These are phyloP conservation scores for Ptilodon capucinus DNA, from an alignment of 2,888 invertebrate genomes.

Conservation along the genomic window DNA sequence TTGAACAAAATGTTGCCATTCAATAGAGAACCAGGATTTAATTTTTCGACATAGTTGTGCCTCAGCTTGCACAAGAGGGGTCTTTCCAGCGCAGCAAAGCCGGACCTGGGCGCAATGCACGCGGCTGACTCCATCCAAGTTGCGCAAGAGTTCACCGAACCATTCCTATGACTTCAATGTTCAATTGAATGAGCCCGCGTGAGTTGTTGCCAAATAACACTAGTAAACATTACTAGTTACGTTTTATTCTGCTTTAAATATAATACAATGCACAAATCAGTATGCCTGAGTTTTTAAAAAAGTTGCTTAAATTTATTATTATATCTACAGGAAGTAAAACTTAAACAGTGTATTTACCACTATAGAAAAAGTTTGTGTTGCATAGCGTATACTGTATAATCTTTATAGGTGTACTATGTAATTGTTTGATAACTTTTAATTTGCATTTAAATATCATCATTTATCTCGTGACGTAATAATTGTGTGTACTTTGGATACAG, in stretches of 20 bases:
- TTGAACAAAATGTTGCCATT: constrained; percentile 5
- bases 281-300: too few species aligned
- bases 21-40: constrained; percentile 35
- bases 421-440: not conserved
- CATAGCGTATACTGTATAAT: not conserved
- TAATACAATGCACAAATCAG: too few species aligned
- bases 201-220: constrained; percentile 24
- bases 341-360: not conserved
- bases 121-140: constrained; percentile 27
- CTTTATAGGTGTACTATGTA: not conserved
- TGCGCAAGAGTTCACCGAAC: constrained; percentile 79
- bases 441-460: not conserved
- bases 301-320: too few species aligned
- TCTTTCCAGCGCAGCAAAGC: constrained; percentile 58
- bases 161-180: constrained; percentile 31
- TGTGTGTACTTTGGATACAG: too few species aligned
- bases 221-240: constrained; percentile 1
- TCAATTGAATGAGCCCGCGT: constrained; percentile 32
- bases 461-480: too few species aligned
- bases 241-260: not conserved
- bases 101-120: constrained; percentile 57
- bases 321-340: too few species aligned
- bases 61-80: constrained; percentile 68
- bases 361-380: not conserved
- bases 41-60: constrained; percentile 18